Conservation (phyloP, 2,888 invertebrate genomes). For the Aphrophora alni region DNA sequence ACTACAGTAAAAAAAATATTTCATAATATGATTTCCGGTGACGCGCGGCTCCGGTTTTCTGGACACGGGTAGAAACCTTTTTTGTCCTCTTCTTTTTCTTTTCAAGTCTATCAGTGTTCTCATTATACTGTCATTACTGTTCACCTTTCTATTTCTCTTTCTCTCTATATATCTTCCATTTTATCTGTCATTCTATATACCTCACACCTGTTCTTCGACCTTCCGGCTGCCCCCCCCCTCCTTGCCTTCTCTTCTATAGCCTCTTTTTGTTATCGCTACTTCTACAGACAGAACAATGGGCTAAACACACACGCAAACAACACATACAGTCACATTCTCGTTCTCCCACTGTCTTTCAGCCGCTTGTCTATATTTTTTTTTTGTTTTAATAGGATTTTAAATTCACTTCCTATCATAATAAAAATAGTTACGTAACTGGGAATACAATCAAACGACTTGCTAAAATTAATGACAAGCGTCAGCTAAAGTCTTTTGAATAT, state of each 20-base stretch:
- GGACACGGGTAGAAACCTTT: background rate
- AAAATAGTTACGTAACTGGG: too few species aligned
- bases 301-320: constrained; percentile 5
- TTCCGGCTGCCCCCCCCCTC: constrained; percentile 28
- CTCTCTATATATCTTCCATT: constrained; percentile 32
- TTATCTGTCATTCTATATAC: constrained; percentile 31
- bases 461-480: too few species aligned
- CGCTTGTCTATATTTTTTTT: background rate
- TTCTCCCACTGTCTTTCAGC: background rate
- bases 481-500: too few species aligned
- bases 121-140: constrained; percentile 37
- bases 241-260: background rate
- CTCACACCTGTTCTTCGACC: constrained; percentile 35
- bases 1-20: background rate
- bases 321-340: background rate
- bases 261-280: constrained; percentile 3
- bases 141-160: constrained; percentile 15
- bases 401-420: too few species aligned
- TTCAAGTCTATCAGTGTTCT: background rate
- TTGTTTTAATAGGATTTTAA: background rate
- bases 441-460: too few species aligned
- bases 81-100: background rate
- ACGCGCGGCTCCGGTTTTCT: background rate
- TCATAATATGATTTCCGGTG: background rate
- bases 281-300: background rate